Evolutionary conservation across 2,888 invertebrate species (phyloP).

Genomic region (Diachrysia chrysitis): DNA sequence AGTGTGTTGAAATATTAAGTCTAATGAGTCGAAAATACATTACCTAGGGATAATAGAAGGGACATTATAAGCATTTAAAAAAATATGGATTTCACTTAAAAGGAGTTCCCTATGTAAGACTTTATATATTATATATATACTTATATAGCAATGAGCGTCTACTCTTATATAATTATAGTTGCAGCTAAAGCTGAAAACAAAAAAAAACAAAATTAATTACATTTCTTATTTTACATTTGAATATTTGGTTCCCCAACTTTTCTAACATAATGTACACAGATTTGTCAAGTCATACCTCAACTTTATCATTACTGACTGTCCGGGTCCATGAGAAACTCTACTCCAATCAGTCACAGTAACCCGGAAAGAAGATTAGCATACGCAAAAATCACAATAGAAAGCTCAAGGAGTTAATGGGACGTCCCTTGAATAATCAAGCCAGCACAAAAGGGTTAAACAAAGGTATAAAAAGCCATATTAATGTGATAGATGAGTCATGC

Average conservation of each 20-base stretch:
- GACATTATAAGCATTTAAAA: too few species aligned
- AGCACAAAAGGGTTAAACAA: conserved; percentile 85
- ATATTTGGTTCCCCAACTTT: conserved; percentile 20
- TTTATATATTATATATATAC: too few species aligned
- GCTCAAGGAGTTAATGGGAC: conserved; percentile 83
- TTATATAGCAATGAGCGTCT: too few species aligned
- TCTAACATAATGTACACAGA: conserved; percentile 38
- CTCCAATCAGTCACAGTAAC: conserved; percentile 84
- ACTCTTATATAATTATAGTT: too few species aligned
- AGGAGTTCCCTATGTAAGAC: too few species aligned
- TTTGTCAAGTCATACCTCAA: conserved; percentile 60
- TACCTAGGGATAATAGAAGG: too few species aligned
- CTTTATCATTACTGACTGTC: conserved; percentile 77
- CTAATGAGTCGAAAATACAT: too few species aligned
- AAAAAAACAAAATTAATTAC: not conserved
- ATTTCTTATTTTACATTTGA: not conserved
- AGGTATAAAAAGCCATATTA: conserved; percentile 83
- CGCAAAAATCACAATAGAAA: conserved; percentile 83
- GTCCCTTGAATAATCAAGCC: conserved; percentile 80
- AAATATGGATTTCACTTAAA: too few species aligned
- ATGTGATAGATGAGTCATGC: conserved; percentile 80
- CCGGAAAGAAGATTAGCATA: conserved; percentile 79
- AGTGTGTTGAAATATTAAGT: too few species aligned
- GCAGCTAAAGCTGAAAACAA: too few species aligned
- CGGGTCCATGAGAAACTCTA: conserved; percentile 77